Evolutionary conservation across 37 sponge, comb jelly and placozoan genomes (phyloP).

Genomic region (Diacarnus erythraeanus): DNA sequence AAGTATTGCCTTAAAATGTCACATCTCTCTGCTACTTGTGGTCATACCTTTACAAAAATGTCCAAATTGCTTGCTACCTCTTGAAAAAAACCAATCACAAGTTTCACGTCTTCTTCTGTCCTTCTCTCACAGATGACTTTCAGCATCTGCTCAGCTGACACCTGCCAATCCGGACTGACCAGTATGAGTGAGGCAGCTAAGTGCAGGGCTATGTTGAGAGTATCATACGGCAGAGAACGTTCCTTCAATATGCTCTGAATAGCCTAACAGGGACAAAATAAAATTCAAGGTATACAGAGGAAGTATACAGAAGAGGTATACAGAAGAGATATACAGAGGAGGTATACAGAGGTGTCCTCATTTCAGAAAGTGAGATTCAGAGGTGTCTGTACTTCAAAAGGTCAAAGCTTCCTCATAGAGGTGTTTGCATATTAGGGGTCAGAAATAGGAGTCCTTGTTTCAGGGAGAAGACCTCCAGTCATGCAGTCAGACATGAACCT

Average conservation of each 20-base stretch:
- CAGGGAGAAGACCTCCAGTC: no score
- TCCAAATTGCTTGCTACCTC: conserved; percentile 10
- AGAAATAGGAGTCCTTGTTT: no score
- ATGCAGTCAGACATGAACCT: conserved; percentile 14
- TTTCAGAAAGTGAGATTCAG: no score
- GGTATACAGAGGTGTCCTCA: no score
- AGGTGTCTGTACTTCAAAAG: no score
- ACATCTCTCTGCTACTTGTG: no score
- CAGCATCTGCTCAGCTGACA: conserved; percentile 1
- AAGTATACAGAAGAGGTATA: no score
- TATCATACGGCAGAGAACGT: conserved; percentile 8
- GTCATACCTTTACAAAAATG: not conserved
- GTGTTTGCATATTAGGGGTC: no score
- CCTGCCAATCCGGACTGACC: conserved; percentile 30
- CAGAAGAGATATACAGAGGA: no score
- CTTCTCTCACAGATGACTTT: conserved; percentile 3
- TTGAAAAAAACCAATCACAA: conserved; percentile 28
- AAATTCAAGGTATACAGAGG: no score
- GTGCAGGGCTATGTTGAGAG: conserved; percentile 25
- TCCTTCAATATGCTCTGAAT: not conserved
- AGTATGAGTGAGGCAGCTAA: conserved; percentile 51
- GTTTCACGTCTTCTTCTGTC: conserved; percentile 9
- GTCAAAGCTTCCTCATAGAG: no score
- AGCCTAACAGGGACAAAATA: not conserved
- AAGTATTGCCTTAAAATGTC: no score